phyloP scores from a whole-genome alignment of 2,888 invertebrate genomes.

The Diachrysia chrysitis region DNA sequence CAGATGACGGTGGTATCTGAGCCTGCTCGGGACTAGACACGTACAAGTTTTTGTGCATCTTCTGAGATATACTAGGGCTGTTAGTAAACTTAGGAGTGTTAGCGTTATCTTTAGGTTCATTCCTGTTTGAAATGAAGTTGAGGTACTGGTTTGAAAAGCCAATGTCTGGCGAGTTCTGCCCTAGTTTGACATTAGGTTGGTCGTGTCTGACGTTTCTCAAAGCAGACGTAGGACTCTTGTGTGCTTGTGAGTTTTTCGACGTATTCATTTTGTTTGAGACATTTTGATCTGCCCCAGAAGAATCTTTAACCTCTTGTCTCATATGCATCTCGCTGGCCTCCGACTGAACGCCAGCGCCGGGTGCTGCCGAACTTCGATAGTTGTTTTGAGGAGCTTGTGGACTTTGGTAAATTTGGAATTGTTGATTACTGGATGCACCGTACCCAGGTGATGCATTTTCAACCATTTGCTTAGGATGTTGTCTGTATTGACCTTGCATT shows the following conservation, averaged over 20 bases:
- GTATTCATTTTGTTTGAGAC: constrained; percentile 66
- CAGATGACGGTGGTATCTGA: constrained; percentile 86
- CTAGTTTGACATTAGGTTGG: constrained; percentile 79
- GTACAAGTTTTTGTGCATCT: constrained; percentile 87
- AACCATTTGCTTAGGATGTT: constrained; percentile 72
- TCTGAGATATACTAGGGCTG: constrained; percentile 86
- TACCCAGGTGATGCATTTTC: constrained; percentile 73
- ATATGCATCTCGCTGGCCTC: constrained; percentile 70
- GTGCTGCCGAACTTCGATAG: constrained; percentile 68
- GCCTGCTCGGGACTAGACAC: constrained; percentile 87
- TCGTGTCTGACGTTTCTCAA: constrained; percentile 85
- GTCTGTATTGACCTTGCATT: constrained; percentile 79
- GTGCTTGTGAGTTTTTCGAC: constrained; percentile 69
- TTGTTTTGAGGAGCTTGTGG: constrained; percentile 76
- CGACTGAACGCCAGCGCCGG: constrained; percentile 63
- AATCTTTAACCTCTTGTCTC: constrained; percentile 69
- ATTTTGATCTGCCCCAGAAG: constrained; percentile 66
- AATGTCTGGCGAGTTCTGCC: constrained; percentile 82
- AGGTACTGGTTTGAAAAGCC: constrained; percentile 87
- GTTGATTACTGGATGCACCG: constrained; percentile 69
- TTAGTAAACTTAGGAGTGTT: constrained; percentile 88
- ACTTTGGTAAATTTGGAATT: constrained; percentile 84
- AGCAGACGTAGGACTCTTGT: constrained; percentile 81
- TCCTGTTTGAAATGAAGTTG: constrained; percentile 85
- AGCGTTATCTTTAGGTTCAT: constrained; percentile 87